Evolutionary conservation across 53 echinoderm and acorn worm species (phyloP).

Genomic region (Glandiceps talaboti): DNA sequence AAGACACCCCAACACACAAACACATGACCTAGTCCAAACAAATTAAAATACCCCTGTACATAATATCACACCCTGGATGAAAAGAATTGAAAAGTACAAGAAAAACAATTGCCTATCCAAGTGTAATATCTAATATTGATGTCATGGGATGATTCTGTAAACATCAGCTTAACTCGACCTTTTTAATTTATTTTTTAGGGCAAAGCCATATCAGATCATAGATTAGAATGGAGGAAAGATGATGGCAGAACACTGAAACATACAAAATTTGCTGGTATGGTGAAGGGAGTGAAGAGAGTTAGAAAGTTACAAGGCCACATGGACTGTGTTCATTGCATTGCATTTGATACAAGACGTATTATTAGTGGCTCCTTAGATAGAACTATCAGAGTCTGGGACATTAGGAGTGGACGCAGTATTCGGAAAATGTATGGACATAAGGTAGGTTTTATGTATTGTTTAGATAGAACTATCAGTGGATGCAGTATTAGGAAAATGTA

Average conservation of each 20-base stretch:
- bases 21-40: too few relatives aligned
- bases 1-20: too few relatives aligned
- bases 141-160: too few relatives aligned
- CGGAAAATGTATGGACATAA: slow-evolving; percentile 86
- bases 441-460: slow-evolving; percentile 36
- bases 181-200: too few relatives aligned
- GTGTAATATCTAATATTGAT: too few relatives aligned
- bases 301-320: slow-evolving; percentile 78
- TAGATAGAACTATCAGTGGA: too few relatives aligned
- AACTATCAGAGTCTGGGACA: slow-evolving; percentile 89
- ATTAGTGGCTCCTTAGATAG: slow-evolving; percentile 89
- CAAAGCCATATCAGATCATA: not conserved
- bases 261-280: slow-evolving; percentile 17
- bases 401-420: slow-evolving; percentile 84
- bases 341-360: slow-evolving; percentile 70
- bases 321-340: slow-evolving; percentile 70
- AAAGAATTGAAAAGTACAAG: too few relatives aligned
- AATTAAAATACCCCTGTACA: too few relatives aligned
- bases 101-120: too few relatives aligned
- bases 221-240: not conserved
- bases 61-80: too few relatives aligned
- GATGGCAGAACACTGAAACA: not conserved
- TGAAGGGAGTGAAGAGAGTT: slow-evolving; percentile 82
- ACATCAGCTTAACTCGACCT: too few relatives aligned
- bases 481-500: too few relatives aligned